Evolutionary conservation across 2,113 vertebrate species (phyloP).

Genomic region (Leptocoma aspasia): DNA sequence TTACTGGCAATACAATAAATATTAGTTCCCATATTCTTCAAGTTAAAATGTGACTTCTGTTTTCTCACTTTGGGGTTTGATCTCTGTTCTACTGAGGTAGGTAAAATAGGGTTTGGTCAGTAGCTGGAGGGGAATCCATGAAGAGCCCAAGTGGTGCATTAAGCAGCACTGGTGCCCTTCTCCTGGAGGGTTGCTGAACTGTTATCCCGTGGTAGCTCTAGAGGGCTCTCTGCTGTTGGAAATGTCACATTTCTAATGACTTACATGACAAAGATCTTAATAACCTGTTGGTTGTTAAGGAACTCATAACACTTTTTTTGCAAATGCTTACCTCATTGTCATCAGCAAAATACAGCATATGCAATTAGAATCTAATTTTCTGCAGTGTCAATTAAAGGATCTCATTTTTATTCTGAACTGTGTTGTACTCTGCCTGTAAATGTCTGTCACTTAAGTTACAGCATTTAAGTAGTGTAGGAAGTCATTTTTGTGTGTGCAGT

Average conservation of each 20-base stretch:
- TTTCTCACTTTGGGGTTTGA: neutral
- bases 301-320: neutral
- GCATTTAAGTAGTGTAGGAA: neutral
- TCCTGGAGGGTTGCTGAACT: neutral
- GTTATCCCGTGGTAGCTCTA: constrained; percentile 44
- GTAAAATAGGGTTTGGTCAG: neutral
- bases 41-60: neutral
- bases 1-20: neutral
- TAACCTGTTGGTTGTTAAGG: constrained; percentile 27
- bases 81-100: neutral
- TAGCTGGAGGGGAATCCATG: neutral
- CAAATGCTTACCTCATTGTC: neutral
- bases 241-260: neutral
- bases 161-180: neutral
- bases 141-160: neutral
- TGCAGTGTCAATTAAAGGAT: neutral
- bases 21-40: neutral
- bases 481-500: neutral
- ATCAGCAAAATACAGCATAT: neutral
- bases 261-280: neutral
- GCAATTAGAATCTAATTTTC: constrained; percentile 26
- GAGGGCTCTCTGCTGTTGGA: constrained; percentile 65
- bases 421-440: neutral
- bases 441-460: neutral
- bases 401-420: neutral